Evolutionary conservation across 2,888 invertebrate species (phyloP), one percentile per base, ranked within the genome.

Genomic region (Galeopsomyia nigrocyanea): DNA sequence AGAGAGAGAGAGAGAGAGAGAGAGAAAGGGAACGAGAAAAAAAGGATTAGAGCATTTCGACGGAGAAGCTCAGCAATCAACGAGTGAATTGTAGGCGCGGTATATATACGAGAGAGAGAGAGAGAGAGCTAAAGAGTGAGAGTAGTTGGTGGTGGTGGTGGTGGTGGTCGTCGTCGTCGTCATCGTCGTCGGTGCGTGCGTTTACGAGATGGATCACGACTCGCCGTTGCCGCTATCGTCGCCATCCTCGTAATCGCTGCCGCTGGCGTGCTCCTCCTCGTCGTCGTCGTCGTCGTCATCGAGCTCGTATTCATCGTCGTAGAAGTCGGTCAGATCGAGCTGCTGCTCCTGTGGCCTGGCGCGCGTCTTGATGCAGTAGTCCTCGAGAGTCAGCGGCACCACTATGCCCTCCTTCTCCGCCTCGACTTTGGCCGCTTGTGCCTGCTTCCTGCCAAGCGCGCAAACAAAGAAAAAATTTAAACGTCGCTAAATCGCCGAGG

Each of bases 331-430:
- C 92, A 96, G 94, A 87, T 98, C 98, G 79, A 94, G 88, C 87
- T 91, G 89, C 78, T 94, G 94, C 82, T 95, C 94, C 79, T 92
- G 91, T 14, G 95, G 93, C 88, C 95, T 95, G 79, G 95, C 94
- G 87, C 94, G 93, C 58, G 96, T 94, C 87, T 96, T 96, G 84
- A 99, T 95, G 88, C 98, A 98, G 88, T 99, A 99, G 87, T 99
- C 99, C 89, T 99, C 99, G 84, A 99, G 89, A 2, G 99, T 99
- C 80, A 95, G 92, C 14, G 99, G 99, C 80, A 99, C 99, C 68
- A 94, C 94, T 77, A 99, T 97, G 78, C 97, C 97, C 88, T 99
- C 99, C 78, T 95, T 94, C 86, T 97, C 97, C 0, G 99, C 99
- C 78, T 99, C 98, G 64, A 93, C 91, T 83, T 97, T 94, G 47